Conservation (phyloP, 2,888 invertebrate genomes). For the Monopis laevigella region DNA sequence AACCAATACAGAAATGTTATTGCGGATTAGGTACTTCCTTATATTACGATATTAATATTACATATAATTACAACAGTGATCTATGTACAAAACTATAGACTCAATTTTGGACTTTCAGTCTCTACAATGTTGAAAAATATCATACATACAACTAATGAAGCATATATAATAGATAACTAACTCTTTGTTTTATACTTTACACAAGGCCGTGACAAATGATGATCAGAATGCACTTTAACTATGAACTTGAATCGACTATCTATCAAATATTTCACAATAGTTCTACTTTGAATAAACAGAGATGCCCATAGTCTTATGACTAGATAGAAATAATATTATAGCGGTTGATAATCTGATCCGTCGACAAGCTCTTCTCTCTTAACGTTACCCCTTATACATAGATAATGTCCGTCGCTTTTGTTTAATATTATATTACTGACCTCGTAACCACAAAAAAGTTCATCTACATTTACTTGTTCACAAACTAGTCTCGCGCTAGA, state of each 20-base stretch:
- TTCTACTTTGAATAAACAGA: too few relatives aligned
- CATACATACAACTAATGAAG: conserved; percentile 27
- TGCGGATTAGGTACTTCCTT: conserved; percentile 58
- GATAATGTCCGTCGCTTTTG: background rate
- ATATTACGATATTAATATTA: conserved; percentile 54
- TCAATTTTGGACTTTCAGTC: conserved; percentile 67
- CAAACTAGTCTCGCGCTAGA: background rate
- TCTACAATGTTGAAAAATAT: conserved; percentile 53
- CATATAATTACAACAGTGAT: conserved; percentile 59
- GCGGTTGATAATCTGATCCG: conserved; percentile 6
- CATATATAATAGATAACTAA: conserved; percentile 9
- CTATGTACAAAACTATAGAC: conserved; percentile 64
- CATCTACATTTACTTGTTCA: background rate
- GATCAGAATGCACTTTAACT: background rate
- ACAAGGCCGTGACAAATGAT: conserved; percentile 41
- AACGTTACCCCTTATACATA: too few relatives aligned
- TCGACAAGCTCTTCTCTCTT: conserved; percentile 8
- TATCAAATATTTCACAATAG: too few relatives aligned
- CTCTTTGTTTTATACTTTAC: conserved; percentile 22
- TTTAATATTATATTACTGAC: conserved; percentile 48
- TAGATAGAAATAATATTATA: conserved; percentile 58
- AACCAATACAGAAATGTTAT: conserved; percentile 64
- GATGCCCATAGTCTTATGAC: conserved; percentile 60
- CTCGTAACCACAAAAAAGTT: conserved; percentile 56
- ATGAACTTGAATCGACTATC: too few relatives aligned